Evolutionary conservation across 2,113 vertebrate genomes (phyloP), one percentile per base, ranked within the genome.

Genomic region (Uropsilus gracilis): DNA sequence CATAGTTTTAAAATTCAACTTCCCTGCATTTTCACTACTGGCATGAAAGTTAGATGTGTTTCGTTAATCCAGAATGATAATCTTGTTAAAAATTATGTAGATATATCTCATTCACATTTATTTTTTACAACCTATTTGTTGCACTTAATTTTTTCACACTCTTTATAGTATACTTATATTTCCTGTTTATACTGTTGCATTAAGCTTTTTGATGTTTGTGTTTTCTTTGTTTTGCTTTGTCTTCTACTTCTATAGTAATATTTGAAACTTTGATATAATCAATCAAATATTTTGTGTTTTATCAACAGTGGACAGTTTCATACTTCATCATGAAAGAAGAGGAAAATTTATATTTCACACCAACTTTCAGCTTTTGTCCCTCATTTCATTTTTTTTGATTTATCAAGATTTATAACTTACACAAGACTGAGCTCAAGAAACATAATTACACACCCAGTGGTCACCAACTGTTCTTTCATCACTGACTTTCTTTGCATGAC

Each of bases 181-280:
- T 78, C 76, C 61, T 42, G 5, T 86, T 93, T 57, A 73, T 80
- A 76, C 46, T 32, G 32, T 73, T 96, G 63, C 42, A 8, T 50
- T 39, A 42, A 34, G 16, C n/a, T 53, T 46, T 73, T 64, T 64
- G 39, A 71, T 53, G 50, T 59, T 69, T 84, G 28, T 91, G 48
- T 3, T 13, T 89, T 76, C 46, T 93, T 83, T 78, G 42, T 71
- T 94, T 91, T 69, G 32, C 34, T 55, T 75, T 88, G 46, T 90
- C n/a, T 94, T 86, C 24, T 32, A 69, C 53, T 86, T 86, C 34
- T 76, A 76, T 91, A 61, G 82, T 77, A 87, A 76, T 80, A 89
- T 91, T 89, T 96, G 48, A 90, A 93, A 81, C 53, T 87, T 91
- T 53, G 22, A 55, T 61, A 42, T 55, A 90, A 30, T 93, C 69